Base-by-base conservation (phyloP, 2,113 vertebrate genomes). In the Mionectes macconnelli region DNA sequence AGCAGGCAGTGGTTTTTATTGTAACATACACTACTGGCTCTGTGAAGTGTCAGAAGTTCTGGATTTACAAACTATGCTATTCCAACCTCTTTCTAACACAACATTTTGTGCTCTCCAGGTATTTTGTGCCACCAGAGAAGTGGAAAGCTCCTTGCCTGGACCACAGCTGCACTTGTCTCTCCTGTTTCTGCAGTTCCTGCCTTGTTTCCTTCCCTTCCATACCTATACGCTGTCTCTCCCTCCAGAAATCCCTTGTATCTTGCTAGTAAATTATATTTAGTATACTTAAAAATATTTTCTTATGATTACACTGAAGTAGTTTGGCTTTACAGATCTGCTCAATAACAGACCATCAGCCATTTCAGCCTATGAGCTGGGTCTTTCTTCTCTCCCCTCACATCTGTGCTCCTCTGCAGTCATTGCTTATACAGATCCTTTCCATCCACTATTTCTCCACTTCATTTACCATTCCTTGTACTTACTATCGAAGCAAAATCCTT, bases 401-500 rank as follows among this genome's bases (percentile, higher is more conserved):
- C 14, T 0, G 0, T 13, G 25, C 6, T 66, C n/a, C 28, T 85
- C 55, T 66, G 42, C 37, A 76, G 53, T 10, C 55, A 35, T 0
- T 47, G 42, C 53, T 76, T 49, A 37, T 8, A 66, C 12, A 66
- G 52, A 57, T 73, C n/a, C 10, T 69, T 39, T 76, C 39, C 10
- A 5, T 4, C 33, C 64, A 50, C 9, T 25, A 70, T 42, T 80
- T 81, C 23, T 49, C 35, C 28, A 35, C 2, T 27, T 64, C 44
- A 14, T 55, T 66, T 66, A 33, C 42, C 52, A 52, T 52, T 87
- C 77, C 17, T 69, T 70, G 14, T n/a, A 25, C 16, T 69, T 30
- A 79, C 23, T 72, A 53, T 18, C 0, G 0, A 14, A 69, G 9
- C 17, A 47, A 89, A 78, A 45, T 27, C 37, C 40, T 75, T 40